phyloP scores from a whole-genome alignment of 2,888 invertebrate species.

The Temnothorax ravouxi region DNA sequence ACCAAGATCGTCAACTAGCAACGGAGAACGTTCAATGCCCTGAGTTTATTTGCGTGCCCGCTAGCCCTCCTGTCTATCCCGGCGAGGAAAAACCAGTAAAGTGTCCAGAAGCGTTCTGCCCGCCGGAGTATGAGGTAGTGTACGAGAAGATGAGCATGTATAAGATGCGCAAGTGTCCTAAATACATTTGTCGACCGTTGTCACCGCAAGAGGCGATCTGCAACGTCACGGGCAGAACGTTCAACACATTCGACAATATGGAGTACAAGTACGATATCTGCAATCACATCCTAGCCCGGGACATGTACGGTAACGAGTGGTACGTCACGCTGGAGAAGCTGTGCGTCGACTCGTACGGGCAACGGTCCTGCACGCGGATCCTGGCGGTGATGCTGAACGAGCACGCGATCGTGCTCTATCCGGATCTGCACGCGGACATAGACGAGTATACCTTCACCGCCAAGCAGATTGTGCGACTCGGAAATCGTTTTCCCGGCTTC shows the following conservation, averaged over 20 bases:
- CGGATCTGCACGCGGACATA: constrained; percentile 81
- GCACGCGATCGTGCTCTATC: constrained; percentile 87
- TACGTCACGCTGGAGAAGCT: constrained; percentile 90
- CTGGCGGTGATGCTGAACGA: constrained; percentile 90
- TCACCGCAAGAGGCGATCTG: constrained; percentile 90
- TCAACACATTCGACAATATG: constrained; percentile 93
- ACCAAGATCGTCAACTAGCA: background rate
- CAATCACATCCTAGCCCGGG: constrained; percentile 91
- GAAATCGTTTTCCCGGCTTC: constrained; percentile 88
- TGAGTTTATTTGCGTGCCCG: constrained; percentile 88
- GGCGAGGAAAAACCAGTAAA: constrained; percentile 78
- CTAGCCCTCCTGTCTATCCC: constrained; percentile 85
- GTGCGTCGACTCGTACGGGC: constrained; percentile 86
- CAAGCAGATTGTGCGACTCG: constrained; percentile 89
- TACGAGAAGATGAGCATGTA: constrained; percentile 85
- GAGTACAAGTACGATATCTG: constrained; percentile 94
- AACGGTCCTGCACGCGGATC: constrained; percentile 88
- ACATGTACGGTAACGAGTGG: constrained; percentile 90
- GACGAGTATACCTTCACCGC: constrained; percentile 80
- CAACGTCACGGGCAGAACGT: constrained; percentile 91
- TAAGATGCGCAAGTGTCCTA: constrained; percentile 81
- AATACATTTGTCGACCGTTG: constrained; percentile 90
- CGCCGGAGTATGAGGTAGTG: constrained; percentile 88
- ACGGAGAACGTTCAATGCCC: constrained; percentile 83
- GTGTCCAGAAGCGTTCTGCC: constrained; percentile 88